Evolutionary conservation across 2,888 invertebrate species (phyloP).

Genomic region (Oligia strigilis): DNA sequence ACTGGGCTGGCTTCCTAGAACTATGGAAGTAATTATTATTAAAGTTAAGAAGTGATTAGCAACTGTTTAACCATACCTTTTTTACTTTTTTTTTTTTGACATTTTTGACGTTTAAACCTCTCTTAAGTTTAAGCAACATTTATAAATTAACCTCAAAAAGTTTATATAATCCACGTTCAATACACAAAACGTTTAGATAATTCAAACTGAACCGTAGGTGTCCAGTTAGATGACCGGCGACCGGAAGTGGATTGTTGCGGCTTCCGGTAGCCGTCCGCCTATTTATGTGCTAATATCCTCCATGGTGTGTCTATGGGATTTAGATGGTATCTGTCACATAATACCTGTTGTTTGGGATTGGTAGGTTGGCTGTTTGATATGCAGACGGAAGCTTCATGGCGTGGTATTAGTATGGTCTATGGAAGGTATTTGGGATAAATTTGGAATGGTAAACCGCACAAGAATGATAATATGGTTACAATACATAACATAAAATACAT

Average conservation of each 20-base stretch:
- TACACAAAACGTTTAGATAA: conserved; percentile 46
- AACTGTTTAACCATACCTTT: too few relatives aligned
- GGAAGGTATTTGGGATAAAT: neutral
- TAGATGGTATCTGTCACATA: conserved; percentile 53
- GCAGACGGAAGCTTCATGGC: conserved; percentile 18
- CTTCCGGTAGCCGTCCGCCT: conserved; percentile 66
- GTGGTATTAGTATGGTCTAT: neutral
- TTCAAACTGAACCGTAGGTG: conserved; percentile 46
- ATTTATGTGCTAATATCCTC: conserved; percentile 73
- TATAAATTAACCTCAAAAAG: neutral
- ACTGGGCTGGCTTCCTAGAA: too few relatives aligned
- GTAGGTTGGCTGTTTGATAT: conserved; percentile 20
- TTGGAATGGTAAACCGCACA: neutral
- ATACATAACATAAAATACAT: too few relatives aligned
- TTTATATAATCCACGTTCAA: conserved; percentile 45
- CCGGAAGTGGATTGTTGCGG: conserved; percentile 79
- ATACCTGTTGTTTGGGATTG: conserved; percentile 11
- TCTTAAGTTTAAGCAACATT: too few relatives aligned
- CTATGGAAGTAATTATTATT: too few relatives aligned
- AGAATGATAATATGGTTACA: neutral
- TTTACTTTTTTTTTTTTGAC: too few relatives aligned
- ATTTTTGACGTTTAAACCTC: too few relatives aligned
- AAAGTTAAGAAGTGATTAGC: too few relatives aligned
- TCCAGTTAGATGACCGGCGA: conserved; percentile 74
- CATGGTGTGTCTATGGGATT: conserved; percentile 51